Evolutionary conservation across 1,140 invertebrate species (phyloP).

Genomic region (Venturia canescens): DNA sequence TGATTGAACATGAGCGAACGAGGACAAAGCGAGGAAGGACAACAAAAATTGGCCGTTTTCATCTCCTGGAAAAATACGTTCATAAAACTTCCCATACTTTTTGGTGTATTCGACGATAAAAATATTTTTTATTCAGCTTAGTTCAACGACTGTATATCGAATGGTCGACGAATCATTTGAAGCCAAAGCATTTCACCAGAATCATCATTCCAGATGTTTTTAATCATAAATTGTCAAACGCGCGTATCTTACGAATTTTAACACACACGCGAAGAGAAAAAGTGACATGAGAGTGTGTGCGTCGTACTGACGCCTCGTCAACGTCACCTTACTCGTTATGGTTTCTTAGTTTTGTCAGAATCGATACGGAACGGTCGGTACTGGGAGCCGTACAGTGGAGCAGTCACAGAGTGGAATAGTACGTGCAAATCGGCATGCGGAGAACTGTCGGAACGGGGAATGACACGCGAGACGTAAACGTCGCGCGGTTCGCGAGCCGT

Average conservation of each 20-base stretch:
- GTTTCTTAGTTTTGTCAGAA: slow-evolving; percentile 43
- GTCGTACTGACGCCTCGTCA: slow-evolving; percentile 36
- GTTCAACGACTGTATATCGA: no score
- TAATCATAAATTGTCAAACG: slow-evolving; percentile 8
- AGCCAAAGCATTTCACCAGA: no score
- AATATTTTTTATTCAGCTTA: no score
- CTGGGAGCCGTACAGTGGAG: neutral
- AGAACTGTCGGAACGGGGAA: slow-evolving; percentile 32
- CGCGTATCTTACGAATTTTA: no score
- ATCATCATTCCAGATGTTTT: no score
- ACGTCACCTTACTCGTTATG: slow-evolving; percentile 29
- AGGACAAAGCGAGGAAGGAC: no score
- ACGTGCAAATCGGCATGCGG: slow-evolving; percentile 25
- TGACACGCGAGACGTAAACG: slow-evolving; percentile 45
- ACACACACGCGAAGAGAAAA: no score
- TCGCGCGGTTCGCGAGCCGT: slow-evolving; percentile 40
- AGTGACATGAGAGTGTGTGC: neutral
- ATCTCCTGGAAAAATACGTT: no score
- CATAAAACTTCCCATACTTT: no score
- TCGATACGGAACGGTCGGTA: slow-evolving; percentile 41
- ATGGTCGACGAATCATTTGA: no score
- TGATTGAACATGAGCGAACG: neutral
- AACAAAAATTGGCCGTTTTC: no score
- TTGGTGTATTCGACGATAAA: no score
- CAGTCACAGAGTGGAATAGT: slow-evolving; percentile 14